A percentile compares a stretch with the other conserved stretches of the same genome.
Evolutionary conservation across 2,888 invertebrate species (phyloP).

Genomic region (Mythimna vitellina): DNA sequence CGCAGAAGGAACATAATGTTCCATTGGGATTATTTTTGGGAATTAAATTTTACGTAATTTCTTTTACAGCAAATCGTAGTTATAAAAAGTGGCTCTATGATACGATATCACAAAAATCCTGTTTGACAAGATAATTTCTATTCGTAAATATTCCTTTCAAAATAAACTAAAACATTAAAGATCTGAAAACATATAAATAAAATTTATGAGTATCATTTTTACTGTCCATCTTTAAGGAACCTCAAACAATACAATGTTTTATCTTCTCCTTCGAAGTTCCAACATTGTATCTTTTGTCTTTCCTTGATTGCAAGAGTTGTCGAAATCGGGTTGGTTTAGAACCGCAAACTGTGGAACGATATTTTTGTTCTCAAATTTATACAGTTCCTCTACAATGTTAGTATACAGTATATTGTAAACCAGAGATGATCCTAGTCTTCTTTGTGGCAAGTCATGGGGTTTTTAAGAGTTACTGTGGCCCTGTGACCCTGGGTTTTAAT

Average conservation of each 20-base stretch:
- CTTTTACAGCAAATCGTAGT: too few relatives aligned
- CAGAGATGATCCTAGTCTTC: neutral
- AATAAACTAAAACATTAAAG: too few relatives aligned
- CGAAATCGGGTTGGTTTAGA: slow-evolving; percentile 32
- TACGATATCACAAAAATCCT: too few relatives aligned
- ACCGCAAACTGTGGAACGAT: neutral
- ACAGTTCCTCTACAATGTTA: slow-evolving; percentile 8
- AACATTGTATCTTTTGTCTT: slow-evolving; percentile 29
- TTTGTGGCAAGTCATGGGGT: neutral
- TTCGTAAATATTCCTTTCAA: too few relatives aligned
- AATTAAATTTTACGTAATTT: too few relatives aligned
- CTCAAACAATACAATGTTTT: neutral
- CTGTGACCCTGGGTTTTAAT: too few relatives aligned
- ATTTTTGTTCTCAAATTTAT: neutral
- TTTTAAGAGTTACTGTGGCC: neutral
- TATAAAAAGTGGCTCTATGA: too few relatives aligned
- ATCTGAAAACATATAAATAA: neutral
- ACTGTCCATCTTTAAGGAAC: neutral
- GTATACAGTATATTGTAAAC: neutral
- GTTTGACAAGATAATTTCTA: too few relatives aligned
- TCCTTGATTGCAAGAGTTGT: slow-evolving; percentile 4
- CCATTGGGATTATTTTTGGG: too few relatives aligned
- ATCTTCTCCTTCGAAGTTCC: neutral
- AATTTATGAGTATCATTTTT: neutral
- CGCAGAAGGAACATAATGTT: too few relatives aligned